Conservation (phyloP, 2,113 vertebrate genomes). For the Sturnus vulgaris region DNA sequence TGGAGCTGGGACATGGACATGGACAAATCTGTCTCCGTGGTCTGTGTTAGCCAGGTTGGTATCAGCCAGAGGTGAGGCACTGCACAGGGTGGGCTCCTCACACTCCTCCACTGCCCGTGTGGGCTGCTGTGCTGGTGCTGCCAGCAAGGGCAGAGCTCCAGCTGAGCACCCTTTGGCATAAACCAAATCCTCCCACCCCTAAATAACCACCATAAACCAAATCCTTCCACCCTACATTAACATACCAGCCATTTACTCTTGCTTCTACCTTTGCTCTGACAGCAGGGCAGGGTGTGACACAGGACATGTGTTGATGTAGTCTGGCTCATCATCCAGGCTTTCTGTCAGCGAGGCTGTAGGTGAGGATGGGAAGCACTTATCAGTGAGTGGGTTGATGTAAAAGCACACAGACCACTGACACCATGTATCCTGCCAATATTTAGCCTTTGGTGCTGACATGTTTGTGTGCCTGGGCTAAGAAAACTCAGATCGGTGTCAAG, state of each 20-base stretch:
- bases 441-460: accelerated
- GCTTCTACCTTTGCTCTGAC: not conserved
- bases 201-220: too few species aligned
- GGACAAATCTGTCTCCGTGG: not conserved
- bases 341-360: not conserved
- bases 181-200: not conserved
- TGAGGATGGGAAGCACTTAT: not conserved
- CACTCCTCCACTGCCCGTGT: accelerated
- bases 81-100: not conserved
- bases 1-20: not conserved
- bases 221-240: not conserved
- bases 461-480: not conserved
- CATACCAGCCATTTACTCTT: not conserved
- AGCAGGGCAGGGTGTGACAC: not conserved
- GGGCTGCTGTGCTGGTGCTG: not conserved
- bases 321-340: slow-evolving; percentile 55
- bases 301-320: slow-evolving; percentile 58
- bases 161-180: not conserved
- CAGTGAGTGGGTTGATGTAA: not conserved
- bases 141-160: not conserved
- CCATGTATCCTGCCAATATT: accelerated
- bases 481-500: not conserved
- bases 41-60: not conserved
- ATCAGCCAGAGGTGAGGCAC: not conserved
- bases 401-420: not conserved